Evolutionary conservation across 2,888 invertebrate genomes (phyloP).

Genomic region (Hirtodrosophila alboralis): DNA sequence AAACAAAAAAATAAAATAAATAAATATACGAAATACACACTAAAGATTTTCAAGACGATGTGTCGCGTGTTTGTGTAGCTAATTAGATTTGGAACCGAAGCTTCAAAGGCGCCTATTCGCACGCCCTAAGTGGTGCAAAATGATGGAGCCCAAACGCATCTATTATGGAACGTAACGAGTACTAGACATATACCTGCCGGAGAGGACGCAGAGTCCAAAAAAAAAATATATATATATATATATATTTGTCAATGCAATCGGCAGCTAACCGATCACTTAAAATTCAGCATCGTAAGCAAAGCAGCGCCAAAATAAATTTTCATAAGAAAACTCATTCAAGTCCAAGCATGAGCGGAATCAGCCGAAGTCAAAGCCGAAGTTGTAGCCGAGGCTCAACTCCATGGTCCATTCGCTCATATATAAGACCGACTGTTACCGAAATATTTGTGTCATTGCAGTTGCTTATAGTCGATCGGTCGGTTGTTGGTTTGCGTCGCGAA

Average conservation of each 20-base stretch:
- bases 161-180: slow-evolving; percentile 22
- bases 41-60: slow-evolving; percentile 36
- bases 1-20: slow-evolving; percentile 7
- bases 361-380: slow-evolving; percentile 7
- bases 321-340: slow-evolving; percentile 44
- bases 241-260: slow-evolving; percentile 52
- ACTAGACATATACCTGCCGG: slow-evolving; percentile 10
- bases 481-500: slow-evolving; percentile 30
- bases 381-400: slow-evolving; percentile 10
- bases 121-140: slow-evolving; percentile 54
- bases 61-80: slow-evolving; percentile 58
- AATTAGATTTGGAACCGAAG: slow-evolving; percentile 67
- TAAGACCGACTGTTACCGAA: slow-evolving; percentile 80
- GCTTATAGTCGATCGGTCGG: slow-evolving; percentile 64
- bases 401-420: slow-evolving; percentile 63
- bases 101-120: slow-evolving; percentile 32
- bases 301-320: slow-evolving; percentile 43
- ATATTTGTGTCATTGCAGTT: slow-evolving; percentile 82
- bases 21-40: slow-evolving; percentile 11
- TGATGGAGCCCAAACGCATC: slow-evolving; percentile 33
- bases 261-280: slow-evolving; percentile 57
- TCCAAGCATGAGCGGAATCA: slow-evolving; percentile 2
- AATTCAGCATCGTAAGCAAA: slow-evolving; percentile 59
- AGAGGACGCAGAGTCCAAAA: slow-evolving; percentile 20
- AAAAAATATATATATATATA: no score